Evolutionary conservation across 2,113 vertebrate species (phyloP), one percentile per base, ranked within the genome.

Genomic region (Salminus brasiliensis): DNA sequence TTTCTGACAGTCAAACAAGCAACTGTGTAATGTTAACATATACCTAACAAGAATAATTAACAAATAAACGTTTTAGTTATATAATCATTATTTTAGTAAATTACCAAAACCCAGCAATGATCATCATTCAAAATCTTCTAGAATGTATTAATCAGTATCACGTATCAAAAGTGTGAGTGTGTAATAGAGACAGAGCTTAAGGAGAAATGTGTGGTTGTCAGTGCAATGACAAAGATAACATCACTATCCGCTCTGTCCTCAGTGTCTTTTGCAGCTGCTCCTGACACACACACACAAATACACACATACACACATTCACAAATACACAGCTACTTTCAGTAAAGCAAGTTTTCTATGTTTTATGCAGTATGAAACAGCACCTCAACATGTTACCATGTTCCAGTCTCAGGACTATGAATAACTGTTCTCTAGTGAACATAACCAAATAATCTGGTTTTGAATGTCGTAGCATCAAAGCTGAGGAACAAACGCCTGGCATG

Each of bases 261-360:
- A 21, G 25, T 65, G 16, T 60, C 52, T 41, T 63, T 47, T 77
- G 59, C 87, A 88, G 78, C 83, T 86, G 84, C 70, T 60, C 12
- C 63, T 83, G 86, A 85, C 76, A 87, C 3, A 1, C 36, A 69
- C 47, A 60, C 23, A 84, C n/a, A n/a, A n/a, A n/a, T n/a, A n/a
- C n/a, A n/a, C n/a, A n/a, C n/a, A n/a, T n/a, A n/a, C n/a, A n/a
- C n/a, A n/a, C n/a, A n/a, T n/a, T n/a, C n/a, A 85, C 76, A 87
- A 2, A 1, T 30, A 69, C 47, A 60, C 23, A 84, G 80, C 74
- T 23, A 70, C 77, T 29, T 34, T 29, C 29, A 63, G 27, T 36
- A 39, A 16, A 55, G 1, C 18, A 16, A 16, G 18, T 6, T 8
- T 15, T 62, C 45, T 49, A 32, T 5, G 47, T 15, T 65, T 3